Percentiles rank a stretch among this genome's conserved stretches.
Evolutionary conservation across 2,113 vertebrate genomes (phyloP).

Genomic region (Scartelaos histophorus): DNA sequence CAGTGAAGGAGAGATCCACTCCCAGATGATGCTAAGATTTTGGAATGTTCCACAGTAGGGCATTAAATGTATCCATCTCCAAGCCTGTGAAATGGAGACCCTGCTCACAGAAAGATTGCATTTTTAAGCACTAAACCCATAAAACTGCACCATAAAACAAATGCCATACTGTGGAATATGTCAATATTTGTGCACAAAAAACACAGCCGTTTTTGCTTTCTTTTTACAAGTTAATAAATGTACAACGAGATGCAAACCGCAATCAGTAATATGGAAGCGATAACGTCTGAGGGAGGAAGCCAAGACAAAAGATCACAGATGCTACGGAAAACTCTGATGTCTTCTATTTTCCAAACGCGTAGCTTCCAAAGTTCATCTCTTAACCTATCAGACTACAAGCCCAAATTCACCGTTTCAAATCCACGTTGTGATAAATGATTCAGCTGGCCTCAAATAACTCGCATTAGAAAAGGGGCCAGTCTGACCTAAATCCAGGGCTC

Average conservation of each 20-base stretch:
- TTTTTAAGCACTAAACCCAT: too few species aligned
- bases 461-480: slow-evolving; percentile 38
- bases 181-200: too few species aligned
- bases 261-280: neutral
- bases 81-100: too few species aligned
- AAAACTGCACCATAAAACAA: too few species aligned
- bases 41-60: too few species aligned
- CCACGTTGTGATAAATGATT: slow-evolving; percentile 65
- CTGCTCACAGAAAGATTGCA: too few species aligned
- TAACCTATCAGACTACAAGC: slow-evolving; percentile 26
- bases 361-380: slow-evolving; percentile 2
- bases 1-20: too few species aligned
- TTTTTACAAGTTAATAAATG: too few species aligned
- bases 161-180: too few species aligned
- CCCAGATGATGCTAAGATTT: too few species aligned
- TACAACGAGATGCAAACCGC: neutral
- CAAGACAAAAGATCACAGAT: neutral
- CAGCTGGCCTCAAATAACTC: slow-evolving; percentile 53
- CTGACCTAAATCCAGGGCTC: slow-evolving; percentile 54
- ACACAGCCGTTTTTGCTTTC: too few species aligned
- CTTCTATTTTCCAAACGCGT: neutral
- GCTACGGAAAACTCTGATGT: neutral
- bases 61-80: neutral
- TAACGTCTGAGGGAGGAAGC: neutral
- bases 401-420: slow-evolving; percentile 23